Evolutionary conservation across 1,140 invertebrate genomes (phyloP), one percentile per base, ranked within the genome.

Genomic region (Atta texana): DNA sequence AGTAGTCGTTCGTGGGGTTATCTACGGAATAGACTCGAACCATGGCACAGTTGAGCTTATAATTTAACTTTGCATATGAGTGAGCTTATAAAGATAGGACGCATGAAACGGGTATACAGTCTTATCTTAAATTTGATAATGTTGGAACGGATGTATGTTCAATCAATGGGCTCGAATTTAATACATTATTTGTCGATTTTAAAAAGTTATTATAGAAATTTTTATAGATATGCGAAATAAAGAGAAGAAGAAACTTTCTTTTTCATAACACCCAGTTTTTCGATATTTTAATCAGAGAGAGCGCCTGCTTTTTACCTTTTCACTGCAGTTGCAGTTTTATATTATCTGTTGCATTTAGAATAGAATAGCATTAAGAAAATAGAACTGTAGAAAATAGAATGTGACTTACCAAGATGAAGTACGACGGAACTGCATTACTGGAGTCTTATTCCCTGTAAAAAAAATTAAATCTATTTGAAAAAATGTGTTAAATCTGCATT

Each of bases 1-100:
- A 59, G 3, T 21, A 57, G 14, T 44, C 34, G 34, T 72, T 72
- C 21, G 21, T 10, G 16, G 2, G 44, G 10, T 82, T 82, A 82
- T 59, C 34, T 44, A 34, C 10, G 10, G 2, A 59, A 71, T 31
- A 18, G 21, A 81, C 16, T 69, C 49, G 18, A 74, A 39, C 10
- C 18, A n/a, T 14, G 31, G 10, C 18, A 71, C 44, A 57, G 31
- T 57, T 59, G 1, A 80, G 77, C 28, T 66, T 39, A 39, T 39
- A 82, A 82, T 82, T 71, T 82, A 82, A 82, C 78, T 72, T 71
- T 81, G 31, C 31, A 16, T 14, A 57, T 24, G 64, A 49, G 10
- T 28, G 69, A 72, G 18, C 21, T 81, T 16, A 6, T 28, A 71
- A 71, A 71, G 71, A 59, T 10, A 49, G 8, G 21, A 44, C 21